Conservation (phyloP, 2,888 invertebrate genomes). For the Polyploca ridens region DNA sequence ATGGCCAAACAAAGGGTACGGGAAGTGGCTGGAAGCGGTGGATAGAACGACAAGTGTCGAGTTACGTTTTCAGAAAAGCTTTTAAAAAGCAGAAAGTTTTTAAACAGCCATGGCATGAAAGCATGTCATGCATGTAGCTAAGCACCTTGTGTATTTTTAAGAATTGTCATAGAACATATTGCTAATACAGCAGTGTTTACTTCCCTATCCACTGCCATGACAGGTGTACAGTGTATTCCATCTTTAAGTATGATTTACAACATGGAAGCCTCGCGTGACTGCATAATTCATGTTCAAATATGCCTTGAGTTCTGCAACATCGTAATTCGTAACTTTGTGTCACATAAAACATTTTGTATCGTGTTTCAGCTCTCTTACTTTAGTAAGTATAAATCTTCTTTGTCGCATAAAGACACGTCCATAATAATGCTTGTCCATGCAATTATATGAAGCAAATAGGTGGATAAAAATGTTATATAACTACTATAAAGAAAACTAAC, state of each 20-base stretch:
- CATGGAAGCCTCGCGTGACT: neutral
- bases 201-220: neutral
- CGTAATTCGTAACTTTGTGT: neutral
- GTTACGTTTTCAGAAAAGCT: constrained; percentile 4
- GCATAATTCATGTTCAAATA: constrained; percentile 1
- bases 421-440: too few species aligned
- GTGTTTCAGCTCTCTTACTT: neutral
- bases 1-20: constrained; percentile 2
- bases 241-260: neutral
- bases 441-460: neutral
- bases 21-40: constrained; percentile 7
- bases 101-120: neutral
- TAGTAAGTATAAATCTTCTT: neutral
- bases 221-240: neutral
- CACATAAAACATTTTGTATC: neutral
- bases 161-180: neutral
- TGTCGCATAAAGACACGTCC: neutral
- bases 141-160: neutral
- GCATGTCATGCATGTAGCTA: neutral
- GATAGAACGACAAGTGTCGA: neutral
- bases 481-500: too few species aligned
- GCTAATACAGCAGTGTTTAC: neutral
- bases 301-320: neutral
- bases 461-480: too few species aligned
- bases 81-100: neutral